Conservation (phyloP, 2,797 vertebrate genomes). For the Moxostoma hubbsi region DNA sequence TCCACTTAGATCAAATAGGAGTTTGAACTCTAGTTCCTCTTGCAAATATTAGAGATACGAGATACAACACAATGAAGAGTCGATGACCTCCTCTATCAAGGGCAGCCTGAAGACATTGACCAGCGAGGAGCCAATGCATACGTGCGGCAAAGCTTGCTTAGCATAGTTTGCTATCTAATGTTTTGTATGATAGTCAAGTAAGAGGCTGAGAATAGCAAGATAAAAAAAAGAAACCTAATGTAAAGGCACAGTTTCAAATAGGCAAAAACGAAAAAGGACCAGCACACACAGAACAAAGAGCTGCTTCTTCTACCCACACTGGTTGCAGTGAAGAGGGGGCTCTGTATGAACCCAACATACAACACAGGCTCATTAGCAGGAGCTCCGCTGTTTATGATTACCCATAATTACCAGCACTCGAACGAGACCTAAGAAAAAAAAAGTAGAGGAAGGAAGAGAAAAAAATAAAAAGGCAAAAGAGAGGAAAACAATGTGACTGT, state of each 20-base stretch:
- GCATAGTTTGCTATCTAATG: constrained; percentile 75
- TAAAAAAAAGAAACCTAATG: constrained; percentile 64
- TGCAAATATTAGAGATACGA: constrained; percentile 52
- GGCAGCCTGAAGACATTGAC: constrained; percentile 67
- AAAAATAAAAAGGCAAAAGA: constrained; percentile 32
- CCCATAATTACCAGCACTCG: constrained; percentile 79
- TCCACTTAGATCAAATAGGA: constrained; percentile 34
- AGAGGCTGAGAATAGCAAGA: constrained; percentile 60
- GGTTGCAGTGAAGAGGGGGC: constrained; percentile 59
- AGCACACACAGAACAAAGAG: constrained; percentile 65
- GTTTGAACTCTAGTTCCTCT: constrained; percentile 33
- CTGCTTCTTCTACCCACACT: constrained; percentile 67
- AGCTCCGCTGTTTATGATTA: constrained; percentile 77
- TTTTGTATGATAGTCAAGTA: constrained; percentile 67
- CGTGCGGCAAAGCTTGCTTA: constrained; percentile 70
- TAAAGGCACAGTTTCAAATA: constrained; percentile 66
- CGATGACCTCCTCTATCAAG: constrained; percentile 48
- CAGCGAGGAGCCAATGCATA: constrained; percentile 74
- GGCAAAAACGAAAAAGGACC: constrained; percentile 54
- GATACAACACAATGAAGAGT: constrained; percentile 48
- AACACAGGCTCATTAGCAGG: constrained; percentile 69
- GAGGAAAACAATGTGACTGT: constrained; percentile 54
- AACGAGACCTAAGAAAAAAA: constrained; percentile 69
- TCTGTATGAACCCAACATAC: constrained; percentile 67
- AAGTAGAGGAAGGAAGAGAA: constrained; percentile 36